Base-by-base conservation (phyloP, 2,797 vertebrate genomes). In the Macropodus opercularis region DNA sequence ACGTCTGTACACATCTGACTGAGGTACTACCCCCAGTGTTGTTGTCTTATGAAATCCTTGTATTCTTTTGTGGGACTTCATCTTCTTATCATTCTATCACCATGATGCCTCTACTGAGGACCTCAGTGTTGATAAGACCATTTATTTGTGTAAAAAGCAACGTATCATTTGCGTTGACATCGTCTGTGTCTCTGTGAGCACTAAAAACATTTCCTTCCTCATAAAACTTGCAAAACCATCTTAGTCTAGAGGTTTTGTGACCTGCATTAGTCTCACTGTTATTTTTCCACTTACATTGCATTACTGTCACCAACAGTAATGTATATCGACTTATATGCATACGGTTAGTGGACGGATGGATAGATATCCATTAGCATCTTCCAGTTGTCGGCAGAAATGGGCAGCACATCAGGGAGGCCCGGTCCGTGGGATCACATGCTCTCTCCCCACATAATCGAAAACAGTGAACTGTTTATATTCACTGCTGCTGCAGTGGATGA, bases 321-420 rank as follows among this genome's bases (percentile, higher is more conserved):
- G 54, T 39, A 48, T 62, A 70, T 65, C 15, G 57, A 72, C 18
- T 48, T 53, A 65, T 51, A 40, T 63, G 3, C 19, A 17, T 32
- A 51, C 42, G 44, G 32, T 27, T 46, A 14, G 39, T 60, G 52
- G 48, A 63, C 62, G 63, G 40, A 62, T 43, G 8, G 21, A 44
- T 29, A 24, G 31, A 61, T 53, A 59, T 69, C 66, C 69, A 83
- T 74, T 77, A 74, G 22, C 43, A 10, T 68, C 32, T 27, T 56
- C 58, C 57, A 43, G 27, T 21, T 59, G 43, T 60, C 36, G 57
- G 61, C 69, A 75, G 35, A 56, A 53, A 49, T 52, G 46, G 49
- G 32, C 22, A 72, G 67, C 41, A 24, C 19, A 41, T 50, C 14
- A 13, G n/a, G n/a, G n/a, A n/a, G n/a, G n/a, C n/a, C n/a, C n/a